A percentile compares a stretch with the other conserved stretches of the same genome.
Evolutionary conservation across 2,797 vertebrate genomes (phyloP).

Genomic region (Myioborus melanocephalus): DNA sequence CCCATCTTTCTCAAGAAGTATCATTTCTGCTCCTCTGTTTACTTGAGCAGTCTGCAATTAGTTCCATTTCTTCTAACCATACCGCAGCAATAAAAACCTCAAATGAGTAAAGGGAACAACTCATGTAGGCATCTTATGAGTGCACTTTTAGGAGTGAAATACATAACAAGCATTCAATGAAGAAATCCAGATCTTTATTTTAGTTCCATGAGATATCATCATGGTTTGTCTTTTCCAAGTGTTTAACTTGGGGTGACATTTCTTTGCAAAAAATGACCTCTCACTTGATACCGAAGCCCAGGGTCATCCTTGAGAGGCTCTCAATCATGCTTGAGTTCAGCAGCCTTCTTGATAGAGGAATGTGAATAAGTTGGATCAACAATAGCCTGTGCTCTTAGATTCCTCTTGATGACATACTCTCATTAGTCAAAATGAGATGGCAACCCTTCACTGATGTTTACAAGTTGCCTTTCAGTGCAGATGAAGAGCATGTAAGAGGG

Average conservation of each 20-base stretch:
- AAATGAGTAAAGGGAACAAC: background rate
- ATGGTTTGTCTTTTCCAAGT: background rate
- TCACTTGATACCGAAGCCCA: background rate
- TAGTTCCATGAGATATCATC: background rate
- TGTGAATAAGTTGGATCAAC: background rate
- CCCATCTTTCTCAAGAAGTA: background rate
- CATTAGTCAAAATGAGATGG: background rate
- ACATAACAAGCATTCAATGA: background rate
- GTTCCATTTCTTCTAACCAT: background rate
- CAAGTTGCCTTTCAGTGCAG: background rate
- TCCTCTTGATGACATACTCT: conserved; percentile 1
- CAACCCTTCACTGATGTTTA: background rate
- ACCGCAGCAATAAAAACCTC: background rate
- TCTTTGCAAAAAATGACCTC: conserved; percentile 33
- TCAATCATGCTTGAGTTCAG: conserved; percentile 11
- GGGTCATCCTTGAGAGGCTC: conserved; percentile 22
- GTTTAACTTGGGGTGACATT: conserved; percentile 16
- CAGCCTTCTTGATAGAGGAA: conserved; percentile 2
- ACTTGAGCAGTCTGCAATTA: background rate
- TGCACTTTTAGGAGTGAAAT: background rate
- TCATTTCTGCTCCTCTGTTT: background rate
- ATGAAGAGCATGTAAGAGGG: background rate
- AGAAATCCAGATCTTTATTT: background rate
- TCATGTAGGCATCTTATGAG: background rate
- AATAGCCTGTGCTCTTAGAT: background rate